Evolutionary conservation across 2,797 vertebrate genomes (phyloP), one percentile per base, ranked within the genome.

Genomic region (Astyanax mexicanus): DNA sequence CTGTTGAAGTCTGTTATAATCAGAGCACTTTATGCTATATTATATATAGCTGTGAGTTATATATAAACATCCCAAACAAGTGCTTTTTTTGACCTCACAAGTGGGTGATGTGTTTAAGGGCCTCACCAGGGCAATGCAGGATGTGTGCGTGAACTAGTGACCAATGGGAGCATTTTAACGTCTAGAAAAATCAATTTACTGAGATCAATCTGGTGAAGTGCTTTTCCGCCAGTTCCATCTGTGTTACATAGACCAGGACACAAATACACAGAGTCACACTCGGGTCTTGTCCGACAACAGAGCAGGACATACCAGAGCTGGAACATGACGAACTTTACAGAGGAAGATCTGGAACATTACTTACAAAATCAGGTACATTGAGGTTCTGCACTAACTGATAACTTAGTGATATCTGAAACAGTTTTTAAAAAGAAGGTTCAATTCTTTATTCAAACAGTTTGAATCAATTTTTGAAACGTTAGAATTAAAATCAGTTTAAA

Each of bases 321-420:
- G 11, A 54, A 86, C 84, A 94, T 93, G 94, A 88, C 87, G 78
- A 84, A 88, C 79, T 92, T 92, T 66, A 84, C 90, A 65, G 88
- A 89, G 68, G 90, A 89, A 84, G 88, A 90, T 77, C 83, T 93
- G 81, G 89, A 94, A 80, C 84, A 83, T 44, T 88, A 90, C 87
- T 88, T 93, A 10, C 89, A 89, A 82, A 91, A 86, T 76, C 90
- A 93, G 93, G 93, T 61, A 3, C 0, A 29, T 12, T 23, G 38
- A 45, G 6, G 17, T 29, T 17, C 19, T 65, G 15, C 17, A 4
- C 4, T 12, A 17, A 23, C 3, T 66, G 9, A 45, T 52, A n/a
- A n/a, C n/a, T n/a, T n/a, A n/a, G n/a, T n/a, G n/a, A n/a, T n/a
- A n/a, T n/a, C n/a, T n/a, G n/a, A n/a, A n/a, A n/a, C n/a, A n/a